These are phyloP conservation scores for Proales similis DNA, from an alignment of 1,140 invertebrate species.

Conservation along the genomic window DNA sequence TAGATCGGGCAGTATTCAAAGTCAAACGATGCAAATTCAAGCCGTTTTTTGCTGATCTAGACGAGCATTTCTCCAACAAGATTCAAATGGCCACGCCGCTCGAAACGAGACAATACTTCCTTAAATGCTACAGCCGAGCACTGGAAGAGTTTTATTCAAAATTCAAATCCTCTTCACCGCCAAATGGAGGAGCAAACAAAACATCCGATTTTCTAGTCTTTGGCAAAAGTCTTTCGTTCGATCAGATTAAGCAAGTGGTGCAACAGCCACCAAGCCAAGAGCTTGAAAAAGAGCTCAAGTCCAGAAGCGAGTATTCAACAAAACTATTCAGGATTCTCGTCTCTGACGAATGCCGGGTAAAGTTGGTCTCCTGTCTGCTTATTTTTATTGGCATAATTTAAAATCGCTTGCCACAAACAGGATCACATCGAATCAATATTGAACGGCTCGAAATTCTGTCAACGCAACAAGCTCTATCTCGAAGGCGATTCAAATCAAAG, in stretches of 20 bases:
- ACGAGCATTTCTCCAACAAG: too few species aligned
- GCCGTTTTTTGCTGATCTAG: too few species aligned
- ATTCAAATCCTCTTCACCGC: neutral
- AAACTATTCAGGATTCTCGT: neutral
- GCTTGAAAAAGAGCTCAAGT: neutral
- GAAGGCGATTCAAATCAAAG: neutral
- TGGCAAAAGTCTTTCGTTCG: constrained; percentile 7
- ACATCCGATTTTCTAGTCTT: constrained; percentile 5
- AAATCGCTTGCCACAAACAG: neutral
- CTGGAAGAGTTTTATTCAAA: too few species aligned
- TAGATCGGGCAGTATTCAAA: too few species aligned
- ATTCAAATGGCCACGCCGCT: too few species aligned
- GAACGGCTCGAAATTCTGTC: constrained; percentile 4
- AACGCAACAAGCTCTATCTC: constrained; percentile 16
- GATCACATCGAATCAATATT: constrained; percentile 19
- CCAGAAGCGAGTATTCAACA: neutral
- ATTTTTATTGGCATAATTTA: neutral
- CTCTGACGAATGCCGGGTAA: neutral
- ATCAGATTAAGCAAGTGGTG: constrained; percentile 22
- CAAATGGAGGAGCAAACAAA: neutral
- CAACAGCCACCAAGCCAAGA: constrained; percentile 14
- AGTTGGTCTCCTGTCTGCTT: neutral
- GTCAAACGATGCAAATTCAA: too few species aligned
- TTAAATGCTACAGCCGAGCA: too few species aligned
- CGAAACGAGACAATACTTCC: too few species aligned